phyloP scores from a whole-genome alignment of 2,888 invertebrate genomes.

The Ochropleura leucogaster region DNA sequence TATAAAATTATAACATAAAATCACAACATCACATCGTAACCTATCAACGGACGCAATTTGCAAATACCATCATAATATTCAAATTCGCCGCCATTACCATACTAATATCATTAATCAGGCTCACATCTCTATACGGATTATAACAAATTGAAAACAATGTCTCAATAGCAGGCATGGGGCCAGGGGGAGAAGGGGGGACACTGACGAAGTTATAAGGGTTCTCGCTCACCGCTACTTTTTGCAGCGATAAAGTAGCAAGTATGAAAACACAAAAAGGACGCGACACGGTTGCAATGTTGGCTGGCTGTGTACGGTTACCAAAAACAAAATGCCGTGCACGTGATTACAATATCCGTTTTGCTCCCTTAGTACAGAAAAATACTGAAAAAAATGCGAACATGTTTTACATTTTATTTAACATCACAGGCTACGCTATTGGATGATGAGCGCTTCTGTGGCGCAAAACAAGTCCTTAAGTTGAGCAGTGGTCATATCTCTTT shows the following conservation, averaged over 20 bases:
- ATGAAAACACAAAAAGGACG: background rate
- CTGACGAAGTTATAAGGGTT: conserved; percentile 27
- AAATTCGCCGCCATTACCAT: conserved; percentile 50
- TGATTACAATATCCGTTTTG: too few species aligned
- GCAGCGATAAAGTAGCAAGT: background rate
- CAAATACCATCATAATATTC: conserved; percentile 47
- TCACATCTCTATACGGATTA: conserved; percentile 49
- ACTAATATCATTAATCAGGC: conserved; percentile 48
- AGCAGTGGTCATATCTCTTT: too few species aligned
- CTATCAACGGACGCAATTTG: conserved; percentile 32
- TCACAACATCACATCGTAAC: background rate
- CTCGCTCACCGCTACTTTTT: background rate
- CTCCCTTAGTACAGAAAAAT: too few species aligned
- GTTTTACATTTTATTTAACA: too few species aligned
- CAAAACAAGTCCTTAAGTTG: too few species aligned
- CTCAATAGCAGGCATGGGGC: conserved; percentile 33
- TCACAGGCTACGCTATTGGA: too few species aligned
- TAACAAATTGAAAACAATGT: conserved; percentile 65
- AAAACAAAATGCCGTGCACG: too few species aligned
- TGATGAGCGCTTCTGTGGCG: too few species aligned
- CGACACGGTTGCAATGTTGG: background rate
- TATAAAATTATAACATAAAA: background rate
- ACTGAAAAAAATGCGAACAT: too few species aligned
- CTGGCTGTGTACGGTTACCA: background rate
- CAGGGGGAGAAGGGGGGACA: background rate